Percentiles rank a stretch among this genome's conserved stretches.
These are phyloP conservation scores for Trichomycterus rosablanca DNA, from an alignment of 2,113 vertebrate genomes.

Conservation along the genomic window DNA sequence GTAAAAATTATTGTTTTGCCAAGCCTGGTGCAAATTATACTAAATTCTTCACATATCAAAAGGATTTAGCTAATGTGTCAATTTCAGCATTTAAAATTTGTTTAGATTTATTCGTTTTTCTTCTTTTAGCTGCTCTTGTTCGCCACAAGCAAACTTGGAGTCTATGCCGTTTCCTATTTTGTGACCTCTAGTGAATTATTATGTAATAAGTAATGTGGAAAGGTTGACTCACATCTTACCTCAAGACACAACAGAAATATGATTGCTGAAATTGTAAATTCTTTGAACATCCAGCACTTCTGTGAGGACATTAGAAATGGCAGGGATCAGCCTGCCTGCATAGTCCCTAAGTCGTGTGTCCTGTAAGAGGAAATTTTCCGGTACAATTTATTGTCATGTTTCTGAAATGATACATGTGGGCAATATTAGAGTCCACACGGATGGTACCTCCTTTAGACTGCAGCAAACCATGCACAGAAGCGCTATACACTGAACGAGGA, in stretches of 20 bases:
- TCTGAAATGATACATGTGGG: constrained; percentile 52
- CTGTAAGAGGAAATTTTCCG: not conserved
- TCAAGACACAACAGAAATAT: not conserved
- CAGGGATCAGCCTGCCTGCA: not conserved
- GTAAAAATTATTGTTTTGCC: no score
- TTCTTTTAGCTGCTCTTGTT: no score
- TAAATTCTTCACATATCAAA: no score
- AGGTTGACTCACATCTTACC: no score
- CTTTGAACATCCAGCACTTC: constrained; percentile 1
- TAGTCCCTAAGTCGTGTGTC: constrained; percentile 43
- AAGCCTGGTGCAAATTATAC: no score
- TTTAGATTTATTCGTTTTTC: no score
- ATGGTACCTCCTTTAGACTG: accelerated
- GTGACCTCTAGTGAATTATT: no score
- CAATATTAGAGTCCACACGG: constrained; percentile 30
- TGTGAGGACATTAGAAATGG: constrained; percentile 38
- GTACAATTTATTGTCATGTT: accelerated
- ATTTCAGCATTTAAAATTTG: no score
- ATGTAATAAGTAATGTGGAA: no score
- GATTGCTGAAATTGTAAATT: not conserved
- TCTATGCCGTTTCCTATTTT: no score
- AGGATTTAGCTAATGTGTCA: no score
- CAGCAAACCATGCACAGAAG: constrained; percentile 50
- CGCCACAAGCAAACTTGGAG: no score
- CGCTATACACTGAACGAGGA: constrained; percentile 38